These are phyloP conservation scores for Noctua janthina DNA, from an alignment of 2,888 invertebrate genomes.

Conservation along the genomic window DNA sequence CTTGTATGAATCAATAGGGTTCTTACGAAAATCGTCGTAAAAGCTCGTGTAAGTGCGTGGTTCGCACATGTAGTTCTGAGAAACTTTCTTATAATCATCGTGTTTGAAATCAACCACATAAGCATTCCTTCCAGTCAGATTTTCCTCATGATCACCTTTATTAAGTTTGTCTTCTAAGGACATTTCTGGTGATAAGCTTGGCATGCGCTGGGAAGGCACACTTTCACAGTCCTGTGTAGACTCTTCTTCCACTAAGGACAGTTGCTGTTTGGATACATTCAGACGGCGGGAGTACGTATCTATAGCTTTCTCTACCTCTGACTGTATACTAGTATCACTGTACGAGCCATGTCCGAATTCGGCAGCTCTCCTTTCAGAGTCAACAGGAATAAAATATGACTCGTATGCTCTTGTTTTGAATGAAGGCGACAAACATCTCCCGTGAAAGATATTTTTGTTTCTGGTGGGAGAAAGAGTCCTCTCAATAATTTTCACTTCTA, in stretches of 20 bases:
- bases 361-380: conserved; percentile 71
- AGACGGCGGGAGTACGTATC: conserved; percentile 81
- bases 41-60: conserved; percentile 83
- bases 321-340: conserved; percentile 75
- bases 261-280: conserved; percentile 82
- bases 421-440: conserved; percentile 77
- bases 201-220: conserved; percentile 81
- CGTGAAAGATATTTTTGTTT: conserved; percentile 73
- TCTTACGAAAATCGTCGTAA: conserved; percentile 82
- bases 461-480: conserved; percentile 76
- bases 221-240: conserved; percentile 87
- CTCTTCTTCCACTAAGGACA: conserved; percentile 89
- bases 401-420: conserved; percentile 79
- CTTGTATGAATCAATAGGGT: conserved; percentile 73
- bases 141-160: conserved; percentile 66
- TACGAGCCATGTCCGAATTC: conserved; percentile 74
- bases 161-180: conserved; percentile 72
- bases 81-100: conserved; percentile 68
- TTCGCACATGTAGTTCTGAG: conserved; percentile 74
- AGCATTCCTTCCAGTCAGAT: conserved; percentile 64
- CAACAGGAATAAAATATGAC: conserved; percentile 82
- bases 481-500: conserved; percentile 85
- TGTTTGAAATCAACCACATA: conserved; percentile 69
- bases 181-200: conserved; percentile 81
- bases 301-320: conserved; percentile 79